Percentiles rank a stretch among this genome's conserved stretches.
These are phyloP conservation scores for Acropora yongei DNA, from an alignment of 64 coral and sea anemone genomes.

Conservation along the genomic window DNA sequence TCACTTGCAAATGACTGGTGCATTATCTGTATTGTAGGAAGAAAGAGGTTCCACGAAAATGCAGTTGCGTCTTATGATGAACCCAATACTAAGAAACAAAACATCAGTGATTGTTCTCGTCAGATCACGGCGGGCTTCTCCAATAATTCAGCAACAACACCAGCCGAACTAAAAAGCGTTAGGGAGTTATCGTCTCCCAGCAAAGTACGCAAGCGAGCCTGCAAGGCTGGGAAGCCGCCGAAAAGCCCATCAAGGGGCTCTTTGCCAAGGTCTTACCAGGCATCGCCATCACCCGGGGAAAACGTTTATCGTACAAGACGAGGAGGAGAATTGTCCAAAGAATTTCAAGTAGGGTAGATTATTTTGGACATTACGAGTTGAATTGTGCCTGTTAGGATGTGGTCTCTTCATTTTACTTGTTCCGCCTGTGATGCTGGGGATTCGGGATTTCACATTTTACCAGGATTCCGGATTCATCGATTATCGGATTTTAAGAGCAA, in stretches of 20 bases:
- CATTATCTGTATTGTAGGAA: neutral
- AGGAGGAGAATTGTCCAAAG: slow-evolving; percentile 57
- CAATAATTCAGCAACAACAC: neutral
- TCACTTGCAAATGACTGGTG: too few species aligned
- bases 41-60: neutral
- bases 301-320: slow-evolving; percentile 6
- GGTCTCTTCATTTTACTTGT: too few species aligned
- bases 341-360: slow-evolving; percentile 5
- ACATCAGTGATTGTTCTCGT: neutral
- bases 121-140: neutral
- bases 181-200: neutral
- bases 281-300: slow-evolving; percentile 1
- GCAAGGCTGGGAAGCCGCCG: neutral
- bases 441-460: too few species aligned
- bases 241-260: neutral
- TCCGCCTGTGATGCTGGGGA: too few species aligned
- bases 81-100: neutral
- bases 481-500: too few species aligned
- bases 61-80: neutral
- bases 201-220: neutral
- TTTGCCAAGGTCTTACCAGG: neutral
- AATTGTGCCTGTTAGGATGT: too few species aligned
- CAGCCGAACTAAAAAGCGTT: neutral
- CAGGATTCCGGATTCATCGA: too few species aligned
- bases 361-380: too few species aligned